Base-by-base conservation (phyloP, 2,888 invertebrate genomes). In the Nesidiocoris tenuis region DNA sequence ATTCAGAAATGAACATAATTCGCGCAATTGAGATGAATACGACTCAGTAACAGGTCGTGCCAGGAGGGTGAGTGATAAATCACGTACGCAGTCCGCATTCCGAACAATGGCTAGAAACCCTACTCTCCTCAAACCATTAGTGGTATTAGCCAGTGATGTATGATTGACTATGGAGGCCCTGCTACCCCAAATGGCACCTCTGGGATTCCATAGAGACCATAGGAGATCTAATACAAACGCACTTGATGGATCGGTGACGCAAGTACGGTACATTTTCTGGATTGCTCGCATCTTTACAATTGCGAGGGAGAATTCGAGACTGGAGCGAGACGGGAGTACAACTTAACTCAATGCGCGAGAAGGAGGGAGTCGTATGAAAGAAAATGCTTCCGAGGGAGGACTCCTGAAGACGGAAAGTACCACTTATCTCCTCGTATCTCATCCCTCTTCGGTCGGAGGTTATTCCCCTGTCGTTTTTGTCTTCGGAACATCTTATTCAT, bases 341-440 rank as follows among this genome's bases (percentile, higher is more conserved):
- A n/a, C n/a, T n/a, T n/a, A n/a, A n/a, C n/a, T n/a, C n/a, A n/a
- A n/a, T n/a, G n/a, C n/a, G n/a, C 19, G 24, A 16, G 64, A 21
- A 18, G 64, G 64, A 63, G 61, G 54, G 59, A 59, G 7, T 18
- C 59, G n/a, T n/a, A 59, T 16, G n/a, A 59, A 59, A 59, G 19
- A 19, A 59, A n/a, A 19, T 59, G 59, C 19, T 59, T n/a, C n/a
- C 7, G 59, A 21, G 64, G 19, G 24, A 23, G 61, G 25, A n/a
- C n/a, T 24, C 17, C 39, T 39, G 39, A 39, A 39, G 39, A 39
- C 12, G 54, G 21, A 55, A 65, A 68, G 68, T 75, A 68, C 25
- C 75, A 75, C 75, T 75, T 75, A 68, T 75, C 75, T 75, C 57
- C 75, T 75, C 75, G 75, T 75, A 68, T 67, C 63, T 75, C 68